Evolutionary conservation across 2,113 vertebrate species (phyloP), one percentile per base, ranked within the genome.

Genomic region (Ariopsis seemanni): DNA sequence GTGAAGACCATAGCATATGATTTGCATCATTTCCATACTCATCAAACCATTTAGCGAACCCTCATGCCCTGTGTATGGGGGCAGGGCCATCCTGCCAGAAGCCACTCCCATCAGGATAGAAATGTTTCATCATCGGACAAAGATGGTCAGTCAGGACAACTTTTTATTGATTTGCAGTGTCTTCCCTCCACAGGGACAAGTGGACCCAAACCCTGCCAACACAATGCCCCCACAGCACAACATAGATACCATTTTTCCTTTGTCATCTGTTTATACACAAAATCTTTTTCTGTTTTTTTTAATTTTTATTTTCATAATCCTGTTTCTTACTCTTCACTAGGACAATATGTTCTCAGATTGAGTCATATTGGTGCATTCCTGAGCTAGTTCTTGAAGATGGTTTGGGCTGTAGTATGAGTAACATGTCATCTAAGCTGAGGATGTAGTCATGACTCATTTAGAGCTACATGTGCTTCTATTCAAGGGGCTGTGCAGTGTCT

Each of bases 321-420:
- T 30, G 71, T 42, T 5, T 1, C 48, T 11, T 14, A 0, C 69
- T 86, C 82, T 85, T 65, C 53, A 63, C 53, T n/a, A 53, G 83
- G 65, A 78, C 83, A 20, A 2, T 82, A 55, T 75, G 27, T 77
- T 69, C 27, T 69, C 22, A 50, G 48, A 77, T 55, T 63, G 85
- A 63, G 34, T 55, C 75, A 72, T 80, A n/a, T 84, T 14, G 67
- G 12, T 30, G 30, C 7, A 58, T 55, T 52, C 84, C 63, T 60
- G 57, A 81, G 69, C 25, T 80, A 30, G 80, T 72, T 4, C 42
- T 72, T 72, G 8, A 71, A 62, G 42, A 34, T 30, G 11, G 22
- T 79, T 27, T 34, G 2, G 1, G 34, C 30, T 60, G 69, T 15
- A 25, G 67, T 62, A 34, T n/a, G 53, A 75, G 69, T 58, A 72